Percentiles rank a stretch among this genome's conserved stretches.
phyloP scores from a whole-genome alignment of 1,140 invertebrate genomes.

The Eubasilissa regina region DNA sequence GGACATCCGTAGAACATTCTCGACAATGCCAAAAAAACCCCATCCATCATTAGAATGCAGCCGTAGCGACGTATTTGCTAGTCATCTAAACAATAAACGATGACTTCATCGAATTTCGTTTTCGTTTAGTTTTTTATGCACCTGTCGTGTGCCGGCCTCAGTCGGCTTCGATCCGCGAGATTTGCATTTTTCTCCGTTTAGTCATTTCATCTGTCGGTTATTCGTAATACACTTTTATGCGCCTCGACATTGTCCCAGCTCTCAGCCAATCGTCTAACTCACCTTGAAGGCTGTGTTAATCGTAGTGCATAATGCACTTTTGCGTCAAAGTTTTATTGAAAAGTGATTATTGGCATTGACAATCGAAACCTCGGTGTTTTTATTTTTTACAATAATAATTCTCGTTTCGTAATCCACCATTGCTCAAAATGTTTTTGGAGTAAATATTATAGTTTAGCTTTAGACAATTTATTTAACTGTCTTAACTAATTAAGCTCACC shows the following conservation, averaged over 20 bases:
- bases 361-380: not conserved
- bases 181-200: slow-evolving; percentile 7
- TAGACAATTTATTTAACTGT: too few species aligned
- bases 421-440: too few species aligned
- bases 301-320: not conserved
- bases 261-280: not conserved
- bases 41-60: not conserved
- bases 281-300: slow-evolving; percentile 1
- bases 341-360: not conserved
- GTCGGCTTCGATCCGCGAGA: not conserved
- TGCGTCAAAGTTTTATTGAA: not conserved
- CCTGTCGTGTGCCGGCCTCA: not conserved
- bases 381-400: not conserved
- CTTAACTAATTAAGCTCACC: too few species aligned
- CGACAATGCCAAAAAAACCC: slow-evolving; percentile 1
- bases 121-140: slow-evolving; percentile 21
- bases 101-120: slow-evolving; percentile 22
- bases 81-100: slow-evolving; percentile 33
- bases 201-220: slow-evolving; percentile 4
- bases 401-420: too few species aligned
- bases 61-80: slow-evolving; percentile 3
- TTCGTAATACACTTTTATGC: not conserved
- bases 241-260: not conserved
- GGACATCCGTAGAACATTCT: slow-evolving; percentile 1
- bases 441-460: too few species aligned